Conservation (phyloP, 2,113 vertebrate species). For the Mormyrus lacerda region DNA sequence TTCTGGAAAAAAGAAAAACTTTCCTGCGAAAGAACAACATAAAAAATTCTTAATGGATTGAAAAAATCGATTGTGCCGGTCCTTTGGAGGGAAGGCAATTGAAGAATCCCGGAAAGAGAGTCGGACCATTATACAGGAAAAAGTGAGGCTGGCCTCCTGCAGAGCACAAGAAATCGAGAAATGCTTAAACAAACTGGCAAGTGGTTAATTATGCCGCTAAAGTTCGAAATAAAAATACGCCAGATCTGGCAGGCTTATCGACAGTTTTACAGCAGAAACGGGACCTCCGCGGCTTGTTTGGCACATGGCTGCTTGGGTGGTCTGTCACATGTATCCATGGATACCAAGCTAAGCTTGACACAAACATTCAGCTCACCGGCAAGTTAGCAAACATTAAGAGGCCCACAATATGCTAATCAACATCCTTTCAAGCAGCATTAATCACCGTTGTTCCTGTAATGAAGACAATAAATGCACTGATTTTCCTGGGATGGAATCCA, state of each 20-base stretch:
- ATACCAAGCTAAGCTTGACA: not conserved
- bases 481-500: not conserved
- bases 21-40: not conserved
- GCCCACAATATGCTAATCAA: not conserved
- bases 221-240: not conserved
- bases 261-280: not conserved
- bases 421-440: not conserved
- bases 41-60: not conserved
- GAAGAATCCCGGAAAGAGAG: not conserved
- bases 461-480: not conserved
- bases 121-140: not conserved
- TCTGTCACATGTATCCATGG: not conserved
- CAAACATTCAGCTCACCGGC: not conserved
- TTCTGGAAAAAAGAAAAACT: not conserved
- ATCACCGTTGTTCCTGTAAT: not conserved
- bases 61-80: not conserved
- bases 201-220: not conserved
- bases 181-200: not conserved
- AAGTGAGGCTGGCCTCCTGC: not conserved
- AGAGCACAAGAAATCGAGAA: not conserved
- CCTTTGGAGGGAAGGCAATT: not conserved
- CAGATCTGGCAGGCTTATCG: not conserved
- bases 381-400: not conserved
- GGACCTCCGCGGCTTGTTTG: not conserved
- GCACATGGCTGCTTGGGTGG: not conserved